Evolutionary conservation across 2,797 vertebrate species (phyloP), one percentile per base, ranked within the genome.

Genomic region (Jordanella pulchra): DNA sequence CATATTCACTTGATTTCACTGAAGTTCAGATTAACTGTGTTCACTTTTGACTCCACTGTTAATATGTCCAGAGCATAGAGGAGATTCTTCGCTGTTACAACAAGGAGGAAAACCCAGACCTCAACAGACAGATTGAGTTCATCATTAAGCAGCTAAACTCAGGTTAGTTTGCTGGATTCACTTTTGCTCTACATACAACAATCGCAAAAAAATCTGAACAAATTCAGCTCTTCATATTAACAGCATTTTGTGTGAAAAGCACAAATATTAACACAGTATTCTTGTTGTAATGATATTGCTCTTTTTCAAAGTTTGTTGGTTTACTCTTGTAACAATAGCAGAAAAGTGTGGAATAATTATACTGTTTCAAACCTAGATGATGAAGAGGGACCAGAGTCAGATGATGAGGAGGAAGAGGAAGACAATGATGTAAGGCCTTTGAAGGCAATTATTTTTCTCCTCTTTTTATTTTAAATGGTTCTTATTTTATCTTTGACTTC

Each of bases 131-230:
- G 89, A 96, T 99, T 61, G 95, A 97, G 85, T 98, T 96, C 77
- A 96, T 99, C 89, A 96, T 99, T 84, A 95, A 94, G 86, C 97
- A 98, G 69, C 96, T 99, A 0, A 97, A 96, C 84, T 97, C 97
- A 82, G 96, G 97, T 99, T 77, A 63, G 86, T 89, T 32, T 65
- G 5, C 55, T 14, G 42, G 17, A 68, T 66, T 17, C 1, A 28
- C n/a, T 47, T 30, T 61, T 21, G 42, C 12, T 35, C 1, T 42
- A 1, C 0, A 63, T 27, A 23, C 0, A 60, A 44, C 25, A 21
- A 39, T 39, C 50, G 7, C 5, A 53, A n/a, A n/a, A 11, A 64
- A 1, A 17, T 44, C 42, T 27, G 25, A 11, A 64, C 42, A 44
- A 64, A 56, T 17, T 58, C 30, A 58, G 10, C 30, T 21, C 12